Base-by-base conservation (phyloP, 2,797 vertebrate genomes). In the Ispidina picta region DNA sequence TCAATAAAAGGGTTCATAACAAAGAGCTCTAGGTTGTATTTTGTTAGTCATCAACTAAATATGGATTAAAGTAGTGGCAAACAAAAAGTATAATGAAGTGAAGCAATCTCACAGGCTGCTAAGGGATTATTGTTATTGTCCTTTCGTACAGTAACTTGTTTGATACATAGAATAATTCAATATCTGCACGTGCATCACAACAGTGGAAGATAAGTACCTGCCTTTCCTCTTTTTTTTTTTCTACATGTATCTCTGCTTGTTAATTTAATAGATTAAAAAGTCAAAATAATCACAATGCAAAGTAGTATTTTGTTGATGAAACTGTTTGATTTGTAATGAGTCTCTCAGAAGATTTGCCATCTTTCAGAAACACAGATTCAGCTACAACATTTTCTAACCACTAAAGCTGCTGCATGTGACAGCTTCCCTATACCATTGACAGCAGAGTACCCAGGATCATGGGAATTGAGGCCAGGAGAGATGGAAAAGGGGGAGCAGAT, bases 271-370 rank as follows among this genome's bases (percentile, higher is more conserved):
- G 31, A 35, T 49, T 15, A 14, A 15, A 23, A 48, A 46, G 5
- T 5, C 23, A 25, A 10, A 41, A 4, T 9, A 5, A 26, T 12
- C 15, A 1, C 0, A 22, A 26, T 4, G 7, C 18, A 28, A 52
- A 41, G 39, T 19, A 46, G 29, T 3, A 2, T 31, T 58, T 35
- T 21, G 33, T 11, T 26, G 56, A 52, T 59, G 20, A 26, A 14
- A 2, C 19, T 9, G 19, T 5, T 23, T 6, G 12, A 49, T 44
- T 33, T 44, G 22, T 15, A 43, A 15, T 9, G 2, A 1, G 17
- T 10, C 12, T 22, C 49, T 29, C 49, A 3, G 33, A 9, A 33
- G 29, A 22, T 60, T 49, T 80, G 33, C 8, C 49, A 28, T 8
- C 65, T 43, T 52, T 14, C 33, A 33, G 58, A 10, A 12, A 22